Evolutionary conservation across 2,797 vertebrate genomes (phyloP), one percentile per base, ranked within the genome.

Genomic region (Gymnothorax reevesii): DNA sequence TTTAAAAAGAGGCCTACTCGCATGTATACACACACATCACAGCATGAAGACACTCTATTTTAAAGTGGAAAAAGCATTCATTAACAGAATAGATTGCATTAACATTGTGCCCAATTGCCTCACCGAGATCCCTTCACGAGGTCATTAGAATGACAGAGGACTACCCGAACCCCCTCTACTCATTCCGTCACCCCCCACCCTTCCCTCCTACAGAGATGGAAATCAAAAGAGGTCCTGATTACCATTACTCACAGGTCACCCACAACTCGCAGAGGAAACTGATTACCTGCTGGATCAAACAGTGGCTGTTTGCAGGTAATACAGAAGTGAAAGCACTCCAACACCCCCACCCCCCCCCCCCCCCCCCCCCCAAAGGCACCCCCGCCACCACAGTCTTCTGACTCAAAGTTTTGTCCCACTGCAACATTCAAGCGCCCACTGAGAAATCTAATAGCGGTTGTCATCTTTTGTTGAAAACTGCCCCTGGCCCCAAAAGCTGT

Each of bases 11-110:
- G 73, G 33, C 27, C 7, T 49, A 49, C 69, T 27, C 69, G 12
- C 25, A 73, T 13, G 15, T 13, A 42, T 42, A 15, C 42, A 42
- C 73, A 52, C 27, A 77, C 73, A 77, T 49, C 73, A 77, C 73
- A 77, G 73, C 73, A 52, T 77, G 73, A 17, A 77, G 15, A 77
- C 42, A 49, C 42, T 77, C 4, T 42, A 33, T 82, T 55, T n/a
- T 82, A 82, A 82, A 22, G 2, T 91, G 91, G 92, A 90, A 93
- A 93, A 95, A 91, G 91, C 91, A 93, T 93, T 94, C 94, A 94
- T 95, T 94, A 94, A 93, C 90, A 92, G 93, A 94, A 92, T 91
- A 92, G 90, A 93, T 95, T 95, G 95, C 95, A 95, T 95, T 95
- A 95, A 93, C 94, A 95, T 93, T 91, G 91, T 92, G 92, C 94